Evolutionary conservation across 2,888 invertebrate genomes (phyloP).

Genomic region (Epinotia bilunana): DNA sequence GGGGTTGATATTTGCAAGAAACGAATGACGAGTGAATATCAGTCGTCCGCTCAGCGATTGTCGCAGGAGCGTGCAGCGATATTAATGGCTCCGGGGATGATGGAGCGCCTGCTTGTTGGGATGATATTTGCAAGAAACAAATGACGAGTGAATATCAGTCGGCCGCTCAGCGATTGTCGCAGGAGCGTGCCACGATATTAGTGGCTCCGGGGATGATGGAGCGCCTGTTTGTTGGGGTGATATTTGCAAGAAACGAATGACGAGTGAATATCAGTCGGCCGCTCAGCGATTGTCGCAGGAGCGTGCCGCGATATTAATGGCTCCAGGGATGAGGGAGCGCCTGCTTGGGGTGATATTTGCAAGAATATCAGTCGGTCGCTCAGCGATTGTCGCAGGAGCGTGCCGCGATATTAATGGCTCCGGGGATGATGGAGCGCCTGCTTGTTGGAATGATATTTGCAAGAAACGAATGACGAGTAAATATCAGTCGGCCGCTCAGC

Average conservation of each 20-base stretch:
- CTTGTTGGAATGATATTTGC: too few species aligned
- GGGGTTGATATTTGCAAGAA: background rate
- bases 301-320: background rate
- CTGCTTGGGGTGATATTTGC: too few species aligned
- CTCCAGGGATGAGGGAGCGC: too few species aligned
- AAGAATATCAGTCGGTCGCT: background rate
- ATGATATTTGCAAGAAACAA: background rate
- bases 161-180: too few species aligned
- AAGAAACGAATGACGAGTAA: background rate
- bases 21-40: background rate
- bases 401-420: too few species aligned
- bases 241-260: background rate
- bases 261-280: background rate
- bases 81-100: too few species aligned
- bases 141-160: background rate
- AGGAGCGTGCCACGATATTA: too few species aligned
- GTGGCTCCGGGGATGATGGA: too few species aligned
- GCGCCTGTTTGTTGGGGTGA: too few species aligned
- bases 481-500: background rate
- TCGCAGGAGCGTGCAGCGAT: background rate
- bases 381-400: slow-evolving; percentile 1
- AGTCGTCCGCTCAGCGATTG: too few species aligned
- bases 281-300: background rate
- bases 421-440: too few species aligned
- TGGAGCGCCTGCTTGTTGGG: too few species aligned